phyloP scores from a whole-genome alignment of 2,888 invertebrate species.

The Drosophila neotestacea region DNA sequence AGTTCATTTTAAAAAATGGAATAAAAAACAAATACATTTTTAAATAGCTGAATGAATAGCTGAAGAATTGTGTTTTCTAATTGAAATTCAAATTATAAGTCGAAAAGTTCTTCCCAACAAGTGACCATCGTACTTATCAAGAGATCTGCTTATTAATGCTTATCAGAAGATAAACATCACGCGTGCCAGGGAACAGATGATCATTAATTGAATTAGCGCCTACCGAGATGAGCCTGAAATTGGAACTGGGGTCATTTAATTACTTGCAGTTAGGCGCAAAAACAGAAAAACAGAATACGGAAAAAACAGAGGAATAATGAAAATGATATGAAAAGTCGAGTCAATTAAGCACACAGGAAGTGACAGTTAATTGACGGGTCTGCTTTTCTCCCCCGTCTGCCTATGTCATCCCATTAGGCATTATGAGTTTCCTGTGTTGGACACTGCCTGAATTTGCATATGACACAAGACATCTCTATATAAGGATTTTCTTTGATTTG shows the following conservation, averaged over 20 bases:
- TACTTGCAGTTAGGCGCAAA: slow-evolving; percentile 42
- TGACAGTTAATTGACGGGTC: slow-evolving; percentile 70
- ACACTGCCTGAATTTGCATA: slow-evolving; percentile 47
- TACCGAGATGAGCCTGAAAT: slow-evolving; percentile 31
- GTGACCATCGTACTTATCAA: neutral
- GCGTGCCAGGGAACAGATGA: slow-evolving; percentile 55
- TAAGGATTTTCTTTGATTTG: slow-evolving; percentile 6
- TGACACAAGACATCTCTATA: slow-evolving; percentile 23
- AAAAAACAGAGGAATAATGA: neutral
- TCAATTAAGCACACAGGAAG: slow-evolving; percentile 63
- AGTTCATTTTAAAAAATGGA: no score
- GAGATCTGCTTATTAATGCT: slow-evolving; percentile 27
- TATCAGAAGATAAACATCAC: slow-evolving; percentile 46
- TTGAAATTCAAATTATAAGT: neutral
- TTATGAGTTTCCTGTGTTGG: slow-evolving; percentile 39
- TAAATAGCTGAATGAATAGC: no score
- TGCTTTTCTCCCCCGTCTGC: neutral
- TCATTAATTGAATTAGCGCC: slow-evolving; percentile 78
- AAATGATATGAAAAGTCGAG: slow-evolving; percentile 1
- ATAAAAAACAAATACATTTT: no score
- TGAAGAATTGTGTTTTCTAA: no score
- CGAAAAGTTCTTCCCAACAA: neutral
- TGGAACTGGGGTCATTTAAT: slow-evolving; percentile 58
- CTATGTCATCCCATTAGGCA: slow-evolving; percentile 1
- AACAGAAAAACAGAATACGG: neutral